Conservation (phyloP, 2,888 invertebrate genomes). For the Acronicta psi region DNA sequence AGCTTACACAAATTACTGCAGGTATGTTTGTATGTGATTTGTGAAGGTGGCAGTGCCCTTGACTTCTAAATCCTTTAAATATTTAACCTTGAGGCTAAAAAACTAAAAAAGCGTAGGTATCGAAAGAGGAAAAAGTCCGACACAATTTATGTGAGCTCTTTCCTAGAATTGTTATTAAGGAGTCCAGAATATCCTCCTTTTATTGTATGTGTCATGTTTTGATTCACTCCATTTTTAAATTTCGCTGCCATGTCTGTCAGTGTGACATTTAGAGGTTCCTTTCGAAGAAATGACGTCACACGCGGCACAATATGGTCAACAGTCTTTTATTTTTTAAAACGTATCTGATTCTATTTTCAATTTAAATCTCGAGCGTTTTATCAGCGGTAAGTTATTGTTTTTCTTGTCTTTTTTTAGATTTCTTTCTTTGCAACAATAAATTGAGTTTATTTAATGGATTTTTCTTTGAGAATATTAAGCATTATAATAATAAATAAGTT, state of each 20-base stretch:
- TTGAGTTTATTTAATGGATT: background rate
- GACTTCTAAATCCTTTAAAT: conserved; percentile 16
- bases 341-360: conserved; percentile 1
- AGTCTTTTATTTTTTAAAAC: conserved; percentile 27
- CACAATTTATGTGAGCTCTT: conserved; percentile 32
- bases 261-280: conserved; percentile 46
- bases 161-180: conserved; percentile 44
- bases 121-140: conserved; percentile 57
- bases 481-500: background rate
- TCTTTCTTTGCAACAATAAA: background rate
- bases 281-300: conserved; percentile 49
- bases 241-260: conserved; percentile 45
- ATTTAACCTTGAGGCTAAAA: conserved; percentile 39
- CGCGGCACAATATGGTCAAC: conserved; percentile 13
- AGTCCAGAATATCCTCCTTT: conserved; percentile 41
- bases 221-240: conserved; percentile 39
- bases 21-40: too few relatives aligned
- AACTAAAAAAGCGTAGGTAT: conserved; percentile 27
- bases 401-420: background rate
- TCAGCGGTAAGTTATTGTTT: background rate
- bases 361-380: background rate
- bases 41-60: conserved; percentile 3
- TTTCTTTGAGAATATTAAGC: background rate
- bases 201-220: conserved; percentile 52
- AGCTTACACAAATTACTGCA: too few relatives aligned